A percentile compares a stretch with the other conserved stretches of the same genome.
Evolutionary conservation across 2,797 vertebrate species (phyloP).

Genomic region (Fundulus diaphanus): DNA sequence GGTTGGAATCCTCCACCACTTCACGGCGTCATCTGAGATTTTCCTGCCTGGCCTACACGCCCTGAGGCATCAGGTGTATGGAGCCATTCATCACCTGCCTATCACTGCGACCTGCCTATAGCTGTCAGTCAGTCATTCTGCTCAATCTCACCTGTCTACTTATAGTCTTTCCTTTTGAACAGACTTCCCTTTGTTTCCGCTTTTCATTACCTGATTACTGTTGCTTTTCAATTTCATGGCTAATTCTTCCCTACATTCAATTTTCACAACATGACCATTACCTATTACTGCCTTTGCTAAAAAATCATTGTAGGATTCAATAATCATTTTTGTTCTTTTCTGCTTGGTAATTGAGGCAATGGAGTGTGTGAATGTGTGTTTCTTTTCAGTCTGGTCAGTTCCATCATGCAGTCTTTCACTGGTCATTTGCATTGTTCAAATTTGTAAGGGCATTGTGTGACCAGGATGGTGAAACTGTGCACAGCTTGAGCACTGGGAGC

Average conservation of each 20-base stretch:
- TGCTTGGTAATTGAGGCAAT: conserved; percentile 61
- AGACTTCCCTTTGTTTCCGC: conserved; percentile 43
- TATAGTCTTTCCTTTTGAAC: conserved; percentile 21
- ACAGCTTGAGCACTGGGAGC: conserved; percentile 26
- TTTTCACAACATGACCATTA: conserved; percentile 68
- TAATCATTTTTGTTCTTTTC: conserved; percentile 65
- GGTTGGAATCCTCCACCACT: conserved; percentile 43
- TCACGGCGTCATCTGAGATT: conserved; percentile 59
- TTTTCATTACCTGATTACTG: conserved; percentile 53
- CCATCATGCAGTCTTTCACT: conserved; percentile 9
- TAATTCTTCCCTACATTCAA: conserved; percentile 65
- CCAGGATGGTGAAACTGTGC: conserved; percentile 18
- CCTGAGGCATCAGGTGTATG: conserved; percentile 60
- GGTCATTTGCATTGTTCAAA: conserved; percentile 12
- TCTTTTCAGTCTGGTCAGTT: conserved; percentile 45
- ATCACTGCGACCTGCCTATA: conserved; percentile 41
- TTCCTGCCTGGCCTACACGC: conserved; percentile 36
- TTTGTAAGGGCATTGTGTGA: conserved; percentile 19
- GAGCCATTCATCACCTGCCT: conserved; percentile 50
- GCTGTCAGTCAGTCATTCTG: conserved; percentile 48
- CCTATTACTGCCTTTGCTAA: conserved; percentile 60
- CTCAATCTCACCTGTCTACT: conserved; percentile 10
- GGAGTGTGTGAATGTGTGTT: conserved; percentile 61
- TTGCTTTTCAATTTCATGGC: conserved; percentile 73
- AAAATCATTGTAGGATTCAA: conserved; percentile 68